These are phyloP conservation scores for Acronicta alni DNA, from an alignment of 2,888 invertebrate genomes.

Conservation along the genomic window DNA sequence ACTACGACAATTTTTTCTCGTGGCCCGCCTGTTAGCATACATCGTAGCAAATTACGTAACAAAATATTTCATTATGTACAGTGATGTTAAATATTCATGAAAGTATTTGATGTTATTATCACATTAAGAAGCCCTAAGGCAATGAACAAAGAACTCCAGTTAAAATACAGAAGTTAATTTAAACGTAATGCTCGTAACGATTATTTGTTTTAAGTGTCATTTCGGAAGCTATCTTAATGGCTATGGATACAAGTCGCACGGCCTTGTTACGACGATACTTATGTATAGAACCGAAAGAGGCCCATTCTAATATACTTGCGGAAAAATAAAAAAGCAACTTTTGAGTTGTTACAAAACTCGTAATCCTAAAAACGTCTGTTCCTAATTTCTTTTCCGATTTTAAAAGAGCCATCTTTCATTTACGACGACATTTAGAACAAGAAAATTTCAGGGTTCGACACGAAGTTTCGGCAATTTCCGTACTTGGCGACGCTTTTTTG, in stretches of 20 bases:
- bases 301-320: constrained; percentile 46
- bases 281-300: constrained; percentile 33
- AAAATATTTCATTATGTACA: constrained; percentile 13
- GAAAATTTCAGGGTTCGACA: constrained; percentile 87
- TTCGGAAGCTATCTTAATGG: constrained; percentile 48
- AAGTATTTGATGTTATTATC: constrained; percentile 25
- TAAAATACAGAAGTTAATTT: constrained; percentile 46
- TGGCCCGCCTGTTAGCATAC: too few relatives aligned
- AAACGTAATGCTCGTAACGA: constrained; percentile 40
- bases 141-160: constrained; percentile 37
- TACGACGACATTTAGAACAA: constrained; percentile 88
- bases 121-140: constrained; percentile 24
- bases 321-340: constrained; percentile 69
- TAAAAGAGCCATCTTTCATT: constrained; percentile 88
- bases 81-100: constrained; percentile 34
- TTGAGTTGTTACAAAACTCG: constrained; percentile 82
- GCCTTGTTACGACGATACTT: constrained; percentile 38
- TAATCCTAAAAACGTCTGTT: constrained; percentile 87
- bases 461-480: constrained; percentile 88
- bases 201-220: constrained; percentile 49
- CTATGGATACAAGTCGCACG: constrained; percentile 40
- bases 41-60: constrained; percentile 8
- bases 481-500: constrained; percentile 85
- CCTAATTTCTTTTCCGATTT: constrained; percentile 88
- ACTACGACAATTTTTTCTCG: too few relatives aligned